Evolutionary conservation across 2,888 invertebrate species (phyloP).

Genomic region (Plebejus argus): DNA sequence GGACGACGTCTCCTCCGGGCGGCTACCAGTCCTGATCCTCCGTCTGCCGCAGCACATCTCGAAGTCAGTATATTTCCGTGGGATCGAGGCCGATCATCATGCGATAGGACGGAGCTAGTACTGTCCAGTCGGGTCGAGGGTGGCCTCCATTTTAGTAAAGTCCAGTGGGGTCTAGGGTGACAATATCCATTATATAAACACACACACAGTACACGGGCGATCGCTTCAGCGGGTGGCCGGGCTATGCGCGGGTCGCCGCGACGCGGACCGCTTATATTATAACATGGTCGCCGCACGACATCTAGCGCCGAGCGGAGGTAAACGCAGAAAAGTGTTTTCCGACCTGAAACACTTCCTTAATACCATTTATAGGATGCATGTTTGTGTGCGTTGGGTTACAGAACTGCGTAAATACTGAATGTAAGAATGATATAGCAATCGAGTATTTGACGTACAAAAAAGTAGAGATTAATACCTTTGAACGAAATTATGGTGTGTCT

Average conservation of each 20-base stretch:
- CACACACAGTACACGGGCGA: constrained; percentile 56
- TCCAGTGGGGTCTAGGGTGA: constrained; percentile 73
- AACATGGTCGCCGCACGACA: constrained; percentile 59
- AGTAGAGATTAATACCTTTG: not conserved
- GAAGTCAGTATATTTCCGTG: constrained; percentile 69
- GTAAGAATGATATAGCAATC: not conserved
- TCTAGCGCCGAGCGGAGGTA: constrained; percentile 64
- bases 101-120: constrained; percentile 65
- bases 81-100: constrained; percentile 71
- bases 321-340: constrained; percentile 52
- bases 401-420: not conserved
- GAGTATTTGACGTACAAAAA: not conserved
- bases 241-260: constrained; percentile 65
- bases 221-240: constrained; percentile 60
- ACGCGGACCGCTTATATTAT: constrained; percentile 64
- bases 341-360: constrained; percentile 35
- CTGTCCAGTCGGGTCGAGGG: constrained; percentile 72
- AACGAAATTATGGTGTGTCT: not conserved
- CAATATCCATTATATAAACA: constrained; percentile 71
- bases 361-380: constrained; percentile 1
- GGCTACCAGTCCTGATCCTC: constrained; percentile 67
- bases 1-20: constrained; percentile 73
- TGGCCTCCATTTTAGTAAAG: constrained; percentile 69
- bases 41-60: constrained; percentile 77
- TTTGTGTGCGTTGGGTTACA: not conserved